A percentile compares a stretch with the other conserved stretches of the same genome.
Evolutionary conservation across 2,797 vertebrate species (phyloP).

Genomic region (Kryptolebias ocellatus): DNA sequence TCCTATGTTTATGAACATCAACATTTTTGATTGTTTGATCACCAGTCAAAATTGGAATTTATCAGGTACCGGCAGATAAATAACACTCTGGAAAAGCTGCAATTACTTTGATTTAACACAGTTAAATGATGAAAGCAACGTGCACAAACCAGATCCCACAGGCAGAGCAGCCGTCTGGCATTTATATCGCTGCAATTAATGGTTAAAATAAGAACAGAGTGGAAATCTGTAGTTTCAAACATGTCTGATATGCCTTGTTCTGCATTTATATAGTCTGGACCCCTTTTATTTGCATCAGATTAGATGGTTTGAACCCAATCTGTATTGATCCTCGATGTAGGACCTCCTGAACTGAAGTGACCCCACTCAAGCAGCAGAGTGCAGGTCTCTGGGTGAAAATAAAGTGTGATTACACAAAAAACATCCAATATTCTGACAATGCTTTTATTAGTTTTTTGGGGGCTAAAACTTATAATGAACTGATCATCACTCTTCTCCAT

Average conservation of each 20-base stretch:
- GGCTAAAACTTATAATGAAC: no score
- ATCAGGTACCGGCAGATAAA: not conserved
- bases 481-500: no score
- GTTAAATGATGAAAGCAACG: not conserved
- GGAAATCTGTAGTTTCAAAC: not conserved
- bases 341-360: no score
- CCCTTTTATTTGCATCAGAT: no score
- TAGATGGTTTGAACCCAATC: no score
- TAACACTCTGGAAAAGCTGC: not conserved
- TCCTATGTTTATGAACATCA: conserved; percentile 7
- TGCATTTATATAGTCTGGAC: not conserved
- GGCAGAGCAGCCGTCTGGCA: not conserved
- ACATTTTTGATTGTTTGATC: not conserved
- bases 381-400: no score
- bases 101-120: not conserved
- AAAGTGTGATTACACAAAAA: no score
- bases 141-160: not conserved
- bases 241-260: not conserved
- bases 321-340: no score
- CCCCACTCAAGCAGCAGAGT: no score
- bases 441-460: no score
- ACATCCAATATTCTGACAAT: no score
- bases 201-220: not conserved
- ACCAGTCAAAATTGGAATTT: not conserved
- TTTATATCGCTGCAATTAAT: not conserved